Percentiles rank a stretch among this genome's conserved stretches.
phyloP scores from a whole-genome alignment of 2,797 vertebrate genomes.

The Lophura swinhoii region DNA sequence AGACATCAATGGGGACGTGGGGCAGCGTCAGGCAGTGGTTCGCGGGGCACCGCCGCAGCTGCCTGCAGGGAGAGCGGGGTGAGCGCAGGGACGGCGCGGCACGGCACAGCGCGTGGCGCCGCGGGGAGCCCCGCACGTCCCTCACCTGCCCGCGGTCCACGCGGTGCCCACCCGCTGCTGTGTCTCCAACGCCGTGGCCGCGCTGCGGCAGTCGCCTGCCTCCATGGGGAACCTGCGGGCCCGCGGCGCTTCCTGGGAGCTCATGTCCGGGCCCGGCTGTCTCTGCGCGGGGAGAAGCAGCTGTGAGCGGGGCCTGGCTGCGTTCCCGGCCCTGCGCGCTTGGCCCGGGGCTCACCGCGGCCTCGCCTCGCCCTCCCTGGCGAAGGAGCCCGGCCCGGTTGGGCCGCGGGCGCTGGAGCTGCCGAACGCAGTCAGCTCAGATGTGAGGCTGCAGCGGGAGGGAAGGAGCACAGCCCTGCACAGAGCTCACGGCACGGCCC shows the following conservation, averaged over 20 bases:
- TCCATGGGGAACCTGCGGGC: slow-evolving; percentile 76
- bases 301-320: not conserved
- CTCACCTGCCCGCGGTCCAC: slow-evolving; percentile 70
- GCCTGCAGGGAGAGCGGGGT: slow-evolving; percentile 43
- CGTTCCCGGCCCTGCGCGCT: not conserved
- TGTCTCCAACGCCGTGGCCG: slow-evolving; percentile 44
- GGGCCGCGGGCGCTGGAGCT: not conserved
- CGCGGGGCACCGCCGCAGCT: slow-evolving; percentile 77
- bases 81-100: rapidly evolving
- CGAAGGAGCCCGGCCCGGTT: not conserved
- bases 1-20: slow-evolving; percentile 79
- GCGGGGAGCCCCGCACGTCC: not conserved
- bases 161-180: slow-evolving; percentile 57
- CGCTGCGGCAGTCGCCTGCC: slow-evolving; percentile 75
- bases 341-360: not conserved
- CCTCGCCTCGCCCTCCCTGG: not conserved
- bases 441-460: too few species aligned
- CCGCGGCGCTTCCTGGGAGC: slow-evolving; percentile 61
- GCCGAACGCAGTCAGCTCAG: not conserved
- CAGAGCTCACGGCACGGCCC: not conserved
- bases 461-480: not conserved
- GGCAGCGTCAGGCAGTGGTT: slow-evolving; percentile 79
- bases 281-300: not conserved
- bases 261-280: slow-evolving; percentile 66
- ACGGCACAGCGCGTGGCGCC: too few species aligned